phyloP scores from a whole-genome alignment of 2,113 vertebrate genomes.

The Chaetorhynchus papuensis region DNA sequence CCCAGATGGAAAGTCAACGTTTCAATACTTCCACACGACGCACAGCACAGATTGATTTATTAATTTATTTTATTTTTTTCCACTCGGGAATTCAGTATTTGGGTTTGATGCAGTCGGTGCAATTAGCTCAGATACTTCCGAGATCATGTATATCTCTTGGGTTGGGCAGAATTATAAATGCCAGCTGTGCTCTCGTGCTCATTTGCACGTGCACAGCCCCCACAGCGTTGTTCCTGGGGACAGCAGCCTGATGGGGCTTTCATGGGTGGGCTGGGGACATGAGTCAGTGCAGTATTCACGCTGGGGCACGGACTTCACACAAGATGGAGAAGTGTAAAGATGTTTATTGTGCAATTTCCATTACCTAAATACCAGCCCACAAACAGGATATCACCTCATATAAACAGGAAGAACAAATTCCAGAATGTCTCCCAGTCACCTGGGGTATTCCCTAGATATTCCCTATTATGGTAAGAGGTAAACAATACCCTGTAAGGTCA shows the following conservation, averaged over 20 bases:
- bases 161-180: neutral
- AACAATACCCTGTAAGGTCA: too few species aligned
- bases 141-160: neutral
- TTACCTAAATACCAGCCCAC: too few species aligned
- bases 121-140: neutral
- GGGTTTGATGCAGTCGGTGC: neutral
- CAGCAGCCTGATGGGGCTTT: neutral
- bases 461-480: too few species aligned
- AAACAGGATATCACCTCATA: too few species aligned
- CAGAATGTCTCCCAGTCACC: too few species aligned
- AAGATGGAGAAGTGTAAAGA: too few species aligned
- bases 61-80: neutral
- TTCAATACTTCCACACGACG: neutral
- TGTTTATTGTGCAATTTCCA: too few species aligned
- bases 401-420: too few species aligned
- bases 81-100: slow-evolving; percentile 8
- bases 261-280: neutral
- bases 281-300: too few species aligned
- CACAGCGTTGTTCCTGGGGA: neutral
- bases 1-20: neutral
- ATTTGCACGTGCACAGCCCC: slow-evolving; percentile 15
- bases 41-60: neutral
- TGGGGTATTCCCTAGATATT: too few species aligned
- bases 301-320: too few species aligned
- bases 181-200: slow-evolving; percentile 14